These are phyloP conservation scores for Anoplophora glabripennis DNA, from an alignment of 1,140 invertebrate genomes.

Conservation along the genomic window DNA sequence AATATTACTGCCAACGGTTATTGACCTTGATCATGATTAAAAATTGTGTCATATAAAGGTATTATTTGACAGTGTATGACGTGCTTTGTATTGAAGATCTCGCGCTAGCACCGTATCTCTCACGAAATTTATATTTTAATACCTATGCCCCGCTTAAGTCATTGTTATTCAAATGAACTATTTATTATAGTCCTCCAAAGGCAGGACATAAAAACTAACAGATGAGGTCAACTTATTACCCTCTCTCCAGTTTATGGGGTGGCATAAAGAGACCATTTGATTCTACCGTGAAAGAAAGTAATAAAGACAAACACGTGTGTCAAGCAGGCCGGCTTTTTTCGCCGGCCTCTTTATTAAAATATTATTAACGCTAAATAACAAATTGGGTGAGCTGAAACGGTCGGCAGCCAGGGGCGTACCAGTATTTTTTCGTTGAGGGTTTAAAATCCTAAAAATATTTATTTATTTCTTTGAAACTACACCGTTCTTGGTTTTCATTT, in stretches of 20 bases:
- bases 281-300: constrained; percentile 15
- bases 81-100: too few relatives aligned
- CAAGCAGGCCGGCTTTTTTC: constrained; percentile 9
- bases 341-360: not conserved
- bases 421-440: too few relatives aligned
- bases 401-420: not conserved
- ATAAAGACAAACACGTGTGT: constrained; percentile 21
- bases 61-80: too few relatives aligned
- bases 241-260: constrained; percentile 8
- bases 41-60: too few relatives aligned
- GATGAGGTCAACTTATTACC: constrained; percentile 13
- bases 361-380: constrained; percentile 21
- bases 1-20: too few relatives aligned
- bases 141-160: too few relatives aligned
- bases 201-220: not conserved
- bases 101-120: too few relatives aligned
- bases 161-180: not conserved
- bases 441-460: too few relatives aligned
- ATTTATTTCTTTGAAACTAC: too few relatives aligned
- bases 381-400: constrained; percentile 14
- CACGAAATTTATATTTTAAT: too few relatives aligned
- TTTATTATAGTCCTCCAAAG: not conserved
- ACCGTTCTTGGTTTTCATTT: too few relatives aligned
- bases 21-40: too few relatives aligned
- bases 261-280: constrained; percentile 13